Evolutionary conservation across 2,888 invertebrate species (phyloP).

Genomic region (Volucella inflata): DNA sequence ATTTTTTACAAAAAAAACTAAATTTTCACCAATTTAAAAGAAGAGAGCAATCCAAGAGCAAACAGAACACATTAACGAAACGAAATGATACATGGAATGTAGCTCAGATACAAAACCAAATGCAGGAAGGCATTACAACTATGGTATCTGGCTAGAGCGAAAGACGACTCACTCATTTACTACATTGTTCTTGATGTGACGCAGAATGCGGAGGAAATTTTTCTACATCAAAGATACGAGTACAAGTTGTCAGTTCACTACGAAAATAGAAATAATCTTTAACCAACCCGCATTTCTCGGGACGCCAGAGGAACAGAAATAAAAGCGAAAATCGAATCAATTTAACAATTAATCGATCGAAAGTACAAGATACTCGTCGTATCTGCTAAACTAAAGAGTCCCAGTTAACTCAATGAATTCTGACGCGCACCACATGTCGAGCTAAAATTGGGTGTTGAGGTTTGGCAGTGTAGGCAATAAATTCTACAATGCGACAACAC

Average conservation of each 20-base stretch:
- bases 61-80: slow-evolving; percentile 4
- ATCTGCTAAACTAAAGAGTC: too few species aligned
- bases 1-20: slow-evolving; percentile 18
- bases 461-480: slow-evolving; percentile 35
- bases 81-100: slow-evolving; percentile 53
- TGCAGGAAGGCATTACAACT: slow-evolving; percentile 55
- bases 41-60: slow-evolving; percentile 3
- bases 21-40: slow-evolving; percentile 33
- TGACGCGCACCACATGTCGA: slow-evolving; percentile 36
- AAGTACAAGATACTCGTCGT: neutral
- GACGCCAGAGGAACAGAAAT: neutral
- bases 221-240: neutral
- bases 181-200: slow-evolving; percentile 24
- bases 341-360: slow-evolving; percentile 67
- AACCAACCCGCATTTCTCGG: slow-evolving; percentile 14
- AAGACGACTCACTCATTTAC: slow-evolving; percentile 4
- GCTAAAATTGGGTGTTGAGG: slow-evolving; percentile 23
- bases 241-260: neutral
- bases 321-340: slow-evolving; percentile 36
- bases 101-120: slow-evolving; percentile 27
- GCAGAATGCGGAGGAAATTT: slow-evolving; percentile 38
- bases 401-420: slow-evolving; percentile 37
- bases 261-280: slow-evolving; percentile 51
- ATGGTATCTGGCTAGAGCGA: slow-evolving; percentile 12
- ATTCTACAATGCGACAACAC: slow-evolving; percentile 29